These are phyloP conservation scores for Sphinx pinastri DNA, from an alignment of 2,888 invertebrate species.

Conservation along the genomic window DNA sequence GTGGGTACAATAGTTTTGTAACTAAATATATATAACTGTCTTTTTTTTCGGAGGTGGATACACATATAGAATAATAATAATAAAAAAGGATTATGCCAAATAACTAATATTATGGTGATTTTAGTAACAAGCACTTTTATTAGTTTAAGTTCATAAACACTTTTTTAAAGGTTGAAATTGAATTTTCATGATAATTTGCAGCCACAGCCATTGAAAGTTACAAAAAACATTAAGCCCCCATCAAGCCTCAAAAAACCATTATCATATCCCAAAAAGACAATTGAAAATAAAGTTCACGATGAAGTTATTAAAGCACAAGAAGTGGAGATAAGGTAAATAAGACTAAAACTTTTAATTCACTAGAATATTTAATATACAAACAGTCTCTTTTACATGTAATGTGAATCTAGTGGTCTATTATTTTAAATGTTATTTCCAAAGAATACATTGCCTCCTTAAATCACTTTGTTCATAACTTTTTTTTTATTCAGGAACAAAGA, in stretches of 20 bases:
- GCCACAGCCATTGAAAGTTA: slow-evolving; percentile 65
- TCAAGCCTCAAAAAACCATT: slow-evolving; percentile 55
- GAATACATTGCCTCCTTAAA: too few species aligned
- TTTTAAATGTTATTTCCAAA: slow-evolving; percentile 2
- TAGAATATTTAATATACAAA: too few species aligned
- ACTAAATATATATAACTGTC: too few species aligned
- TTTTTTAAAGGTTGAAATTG: neutral
- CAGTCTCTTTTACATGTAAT: neutral
- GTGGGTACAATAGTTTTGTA: too few species aligned
- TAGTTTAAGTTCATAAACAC: too few species aligned
- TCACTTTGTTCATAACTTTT: neutral
- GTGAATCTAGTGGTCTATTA: neutral
- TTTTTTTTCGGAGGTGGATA: too few species aligned
- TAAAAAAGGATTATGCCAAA: too few species aligned
- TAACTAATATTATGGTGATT: too few species aligned
- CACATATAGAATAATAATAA: too few species aligned
- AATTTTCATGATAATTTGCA: slow-evolving; percentile 41
- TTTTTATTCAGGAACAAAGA: slow-evolving; percentile 67
- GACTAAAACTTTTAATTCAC: neutral
- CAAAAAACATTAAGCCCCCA: slow-evolving; percentile 44
- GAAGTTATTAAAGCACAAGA: slow-evolving; percentile 73
- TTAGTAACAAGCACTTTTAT: too few species aligned
- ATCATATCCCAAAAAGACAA: slow-evolving; percentile 40
- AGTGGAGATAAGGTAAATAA: slow-evolving; percentile 74
- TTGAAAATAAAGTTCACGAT: slow-evolving; percentile 50